Conservation (phyloP, 2,113 vertebrate genomes). For the Notarius quadriscutis region DNA sequence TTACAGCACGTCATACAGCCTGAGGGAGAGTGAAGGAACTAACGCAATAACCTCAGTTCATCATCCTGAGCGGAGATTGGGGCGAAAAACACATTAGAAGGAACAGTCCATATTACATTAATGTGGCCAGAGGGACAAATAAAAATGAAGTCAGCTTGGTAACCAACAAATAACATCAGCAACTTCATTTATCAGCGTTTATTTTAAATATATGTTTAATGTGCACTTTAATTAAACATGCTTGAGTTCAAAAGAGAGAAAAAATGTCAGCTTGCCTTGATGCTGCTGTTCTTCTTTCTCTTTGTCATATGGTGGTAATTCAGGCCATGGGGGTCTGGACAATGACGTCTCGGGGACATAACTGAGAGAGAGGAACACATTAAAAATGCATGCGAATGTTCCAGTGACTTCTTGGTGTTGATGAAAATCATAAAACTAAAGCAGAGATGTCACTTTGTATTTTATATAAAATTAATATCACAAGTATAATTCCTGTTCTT, state of each 20-base stretch:
- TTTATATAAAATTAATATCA: no score
- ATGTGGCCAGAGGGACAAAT: no score
- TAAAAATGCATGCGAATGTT: no score
- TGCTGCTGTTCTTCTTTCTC: conserved; percentile 71
- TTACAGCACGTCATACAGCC: background rate
- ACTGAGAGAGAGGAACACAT: conserved; percentile 57
- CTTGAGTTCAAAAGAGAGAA: background rate
- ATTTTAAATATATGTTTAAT: background rate
- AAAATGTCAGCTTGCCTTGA: conserved; percentile 56
- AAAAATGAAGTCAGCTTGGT: no score
- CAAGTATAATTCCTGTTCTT: no score
- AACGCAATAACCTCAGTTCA: background rate
- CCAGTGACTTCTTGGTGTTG: no score
- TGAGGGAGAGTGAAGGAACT: background rate
- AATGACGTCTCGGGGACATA: conserved; percentile 77
- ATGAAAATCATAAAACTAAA: background rate
- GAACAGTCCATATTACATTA: no score
- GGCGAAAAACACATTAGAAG: no score
- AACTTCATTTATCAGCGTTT: background rate
- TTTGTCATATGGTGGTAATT: conserved; percentile 70
- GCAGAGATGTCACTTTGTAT: no score
- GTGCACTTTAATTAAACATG: no score
- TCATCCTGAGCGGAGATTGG: background rate
- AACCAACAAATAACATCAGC: background rate
- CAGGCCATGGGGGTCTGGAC: conserved; percentile 78